These are phyloP conservation scores for Cyanistes caeruleus DNA, from an alignment of 2,113 vertebrate genomes.

Conservation along the genomic window DNA sequence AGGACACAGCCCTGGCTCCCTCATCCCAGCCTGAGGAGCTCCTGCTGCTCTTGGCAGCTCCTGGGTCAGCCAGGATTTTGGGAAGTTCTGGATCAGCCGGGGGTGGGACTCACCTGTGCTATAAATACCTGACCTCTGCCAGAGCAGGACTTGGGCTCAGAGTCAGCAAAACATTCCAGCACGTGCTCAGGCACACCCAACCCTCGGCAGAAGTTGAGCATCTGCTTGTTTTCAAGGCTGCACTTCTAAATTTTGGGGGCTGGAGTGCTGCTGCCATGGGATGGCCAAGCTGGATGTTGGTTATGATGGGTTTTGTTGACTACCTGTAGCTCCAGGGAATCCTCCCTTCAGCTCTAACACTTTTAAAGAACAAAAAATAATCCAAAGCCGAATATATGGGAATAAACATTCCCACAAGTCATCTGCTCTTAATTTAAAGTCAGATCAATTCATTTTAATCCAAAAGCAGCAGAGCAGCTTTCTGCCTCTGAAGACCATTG, in stretches of 20 bases:
- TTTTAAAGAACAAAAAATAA: background rate
- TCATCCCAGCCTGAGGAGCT: background rate
- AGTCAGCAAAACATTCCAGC: background rate
- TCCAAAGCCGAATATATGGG: conserved; percentile 9
- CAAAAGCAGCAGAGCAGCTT: conserved; percentile 44
- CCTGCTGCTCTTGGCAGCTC: background rate
- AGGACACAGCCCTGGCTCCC: background rate
- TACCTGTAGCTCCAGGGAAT: background rate
- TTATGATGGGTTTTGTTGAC: background rate
- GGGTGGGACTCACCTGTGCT: background rate
- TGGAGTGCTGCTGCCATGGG: background rate
- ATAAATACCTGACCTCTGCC: background rate
- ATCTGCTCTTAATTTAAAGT: conserved; percentile 60
- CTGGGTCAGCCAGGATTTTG: accelerated
- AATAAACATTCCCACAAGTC: background rate
- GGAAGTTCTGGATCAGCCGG: background rate
- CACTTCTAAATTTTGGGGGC: background rate
- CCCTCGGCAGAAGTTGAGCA: background rate
- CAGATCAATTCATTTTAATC: conserved; percentile 59
- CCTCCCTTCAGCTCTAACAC: background rate
- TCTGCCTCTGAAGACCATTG: conserved; percentile 35
- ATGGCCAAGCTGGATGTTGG: accelerated
- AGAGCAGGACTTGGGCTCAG: background rate
- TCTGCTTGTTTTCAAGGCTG: background rate
- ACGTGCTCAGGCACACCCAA: background rate